Base-by-base conservation (phyloP, 2,113 vertebrate genomes). In the Eira barbara region DNA sequence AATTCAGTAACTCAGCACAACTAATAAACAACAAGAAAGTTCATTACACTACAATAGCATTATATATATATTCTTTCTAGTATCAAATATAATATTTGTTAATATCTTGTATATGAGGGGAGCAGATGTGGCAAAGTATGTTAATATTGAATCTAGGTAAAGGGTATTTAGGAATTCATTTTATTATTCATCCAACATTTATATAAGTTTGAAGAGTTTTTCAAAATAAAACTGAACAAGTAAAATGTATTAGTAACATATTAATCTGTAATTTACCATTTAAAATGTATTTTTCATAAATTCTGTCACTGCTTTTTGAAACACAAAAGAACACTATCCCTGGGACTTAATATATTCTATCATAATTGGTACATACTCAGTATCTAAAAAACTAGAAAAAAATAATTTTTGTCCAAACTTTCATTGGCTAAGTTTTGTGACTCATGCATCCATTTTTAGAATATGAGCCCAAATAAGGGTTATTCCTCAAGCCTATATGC, bases 381-480 rank as follows among this genome's bases (percentile, higher is more conserved):
- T 85, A 79, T 91, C 47, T 87, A 45, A 97, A 94, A 17, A 89
- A 49, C 20, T 63, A 94, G 81, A 86, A 82, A 95, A 57, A 89
- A 86, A 78, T 81, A 73, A 92, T 89, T 92, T 93, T 12, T 92
- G 31, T 39, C 67, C 55, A 67, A 59, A 27, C 52, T 91, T 65
- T 86, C 79, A 94, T 67, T 96, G 83, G 29, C 67, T 93, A 34
- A 82, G 87, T 97, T 95, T 79, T 93, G 71, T 97, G 83, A 91
- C 73, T 97, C 45, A 67, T 36, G 4, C 12, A 42, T 94, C 25
- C n/a, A n/a, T 91, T 96, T n/a, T 92, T 95, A 27, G 45, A 97
- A 83, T 90, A 14, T 92, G 36, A 92, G 31, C 69, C 61, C 94
- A 96, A 94, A 29, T 79, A 92, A 94, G 55, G 42, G 8, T 83